These are phyloP conservation scores for Polypterus bichir DNA, from an alignment of 2,113 vertebrate genomes.

Conservation along the genomic window DNA sequence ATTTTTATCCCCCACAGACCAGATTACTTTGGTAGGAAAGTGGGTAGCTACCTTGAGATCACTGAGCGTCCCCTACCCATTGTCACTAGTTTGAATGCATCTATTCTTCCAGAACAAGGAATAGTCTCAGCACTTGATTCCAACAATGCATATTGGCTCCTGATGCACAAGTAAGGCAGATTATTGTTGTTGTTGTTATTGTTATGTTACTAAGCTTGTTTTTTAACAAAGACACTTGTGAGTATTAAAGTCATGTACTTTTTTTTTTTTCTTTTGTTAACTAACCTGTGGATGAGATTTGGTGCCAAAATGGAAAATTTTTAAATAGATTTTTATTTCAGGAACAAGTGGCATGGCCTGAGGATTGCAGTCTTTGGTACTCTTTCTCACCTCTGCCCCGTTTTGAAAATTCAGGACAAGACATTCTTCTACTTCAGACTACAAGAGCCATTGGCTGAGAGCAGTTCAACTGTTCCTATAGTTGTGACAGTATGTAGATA, in stretches of 20 bases:
- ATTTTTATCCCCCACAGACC: conserved; percentile 57
- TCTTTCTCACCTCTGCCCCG: conserved; percentile 45
- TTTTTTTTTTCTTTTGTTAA: no score
- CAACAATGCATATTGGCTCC: conserved; percentile 7
- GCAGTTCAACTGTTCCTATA: conserved; percentile 35
- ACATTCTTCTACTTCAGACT: conserved; percentile 62
- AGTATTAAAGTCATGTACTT: no score
- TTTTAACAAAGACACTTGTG: no score
- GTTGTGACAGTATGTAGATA: conserved; percentile 52
- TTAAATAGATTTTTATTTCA: background rate
- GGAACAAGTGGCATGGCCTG: conserved; percentile 22
- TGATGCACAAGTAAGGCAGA: conserved; percentile 28
- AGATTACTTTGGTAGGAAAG: conserved; percentile 5
- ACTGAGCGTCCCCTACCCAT: conserved; percentile 46
- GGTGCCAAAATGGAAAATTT: accelerated
- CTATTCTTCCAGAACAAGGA: background rate
- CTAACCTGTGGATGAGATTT: no score
- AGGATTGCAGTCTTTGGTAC: conserved; percentile 41
- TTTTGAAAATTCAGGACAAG: conserved; percentile 45
- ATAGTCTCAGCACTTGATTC: conserved; percentile 16
- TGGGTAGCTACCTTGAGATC: conserved; percentile 49
- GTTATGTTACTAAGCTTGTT: no score
- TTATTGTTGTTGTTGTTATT: no score
- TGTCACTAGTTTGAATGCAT: conserved; percentile 11
- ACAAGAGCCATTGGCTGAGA: conserved; percentile 25